Conservation (phyloP, 2,113 vertebrate species). For the Sciurus niger region DNA sequence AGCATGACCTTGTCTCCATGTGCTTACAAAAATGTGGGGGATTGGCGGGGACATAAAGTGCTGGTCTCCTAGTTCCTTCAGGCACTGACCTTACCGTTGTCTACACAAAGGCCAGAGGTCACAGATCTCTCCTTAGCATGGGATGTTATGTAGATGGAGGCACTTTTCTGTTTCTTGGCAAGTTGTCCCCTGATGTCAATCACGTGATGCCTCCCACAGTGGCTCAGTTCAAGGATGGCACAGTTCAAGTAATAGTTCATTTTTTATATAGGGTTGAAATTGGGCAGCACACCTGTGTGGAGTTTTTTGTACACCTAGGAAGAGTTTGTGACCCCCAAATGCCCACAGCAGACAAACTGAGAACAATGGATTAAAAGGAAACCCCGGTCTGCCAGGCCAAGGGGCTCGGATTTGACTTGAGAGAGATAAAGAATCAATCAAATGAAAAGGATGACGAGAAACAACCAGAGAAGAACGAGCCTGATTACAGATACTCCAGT, state of each 20-base stretch:
- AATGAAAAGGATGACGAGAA: neutral
- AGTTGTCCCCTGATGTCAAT: neutral
- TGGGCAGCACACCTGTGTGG: neutral
- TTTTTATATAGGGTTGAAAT: neutral
- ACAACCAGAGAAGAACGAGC: neutral
- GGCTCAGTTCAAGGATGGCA: neutral
- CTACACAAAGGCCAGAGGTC: neutral
- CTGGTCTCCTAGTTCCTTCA: neutral
- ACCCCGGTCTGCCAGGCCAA: neutral
- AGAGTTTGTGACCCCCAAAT: neutral
- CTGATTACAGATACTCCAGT: neutral
- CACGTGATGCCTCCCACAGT: neutral
- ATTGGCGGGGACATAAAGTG: too few relatives aligned
- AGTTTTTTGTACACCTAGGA: neutral
- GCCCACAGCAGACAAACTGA: accelerated
- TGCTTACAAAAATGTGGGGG: neutral
- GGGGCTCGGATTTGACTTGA: neutral
- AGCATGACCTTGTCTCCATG: neutral
- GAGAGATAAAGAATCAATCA: neutral
- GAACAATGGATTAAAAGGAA: accelerated
- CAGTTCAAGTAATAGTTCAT: neutral
- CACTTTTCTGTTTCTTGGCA: neutral
- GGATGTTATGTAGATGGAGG: neutral
- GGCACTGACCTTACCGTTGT: neutral
- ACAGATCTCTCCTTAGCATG: neutral